A percentile compares a stretch with the other conserved stretches of the same genome.
These are phyloP conservation scores for Syrmaticus mikado DNA, from an alignment of 2,113 vertebrate species.

Conservation along the genomic window DNA sequence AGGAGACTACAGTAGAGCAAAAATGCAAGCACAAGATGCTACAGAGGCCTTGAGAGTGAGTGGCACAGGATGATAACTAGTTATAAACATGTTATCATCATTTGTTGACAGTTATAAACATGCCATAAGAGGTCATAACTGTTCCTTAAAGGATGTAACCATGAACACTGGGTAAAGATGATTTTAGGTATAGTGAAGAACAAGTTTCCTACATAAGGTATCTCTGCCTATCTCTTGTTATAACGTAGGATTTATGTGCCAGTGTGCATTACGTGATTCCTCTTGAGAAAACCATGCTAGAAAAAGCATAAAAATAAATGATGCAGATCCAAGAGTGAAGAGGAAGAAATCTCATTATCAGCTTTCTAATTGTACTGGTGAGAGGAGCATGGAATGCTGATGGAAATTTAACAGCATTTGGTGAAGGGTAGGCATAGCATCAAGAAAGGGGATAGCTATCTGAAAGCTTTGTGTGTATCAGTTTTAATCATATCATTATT, in stretches of 20 bases:
- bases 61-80: neutral
- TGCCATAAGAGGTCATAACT: neutral
- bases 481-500: neutral
- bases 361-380: accelerated
- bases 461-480: neutral
- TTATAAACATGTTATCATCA: neutral
- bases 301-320: neutral
- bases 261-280: neutral
- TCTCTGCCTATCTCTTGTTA: neutral
- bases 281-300: neutral
- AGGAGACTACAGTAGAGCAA: neutral
- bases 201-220: neutral
- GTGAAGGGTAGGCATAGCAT: neutral
- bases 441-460: neutral
- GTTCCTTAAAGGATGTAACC: no score
- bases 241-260: neutral
- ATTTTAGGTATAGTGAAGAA: neutral
- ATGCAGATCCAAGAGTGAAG: neutral
- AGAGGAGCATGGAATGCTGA: neutral
- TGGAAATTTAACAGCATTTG: accelerated
- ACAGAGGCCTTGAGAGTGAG: neutral
- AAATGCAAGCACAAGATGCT: neutral
- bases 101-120: neutral
- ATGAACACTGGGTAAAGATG: neutral
- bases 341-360: neutral